phyloP scores from a whole-genome alignment of 2,888 invertebrate genomes.

The Boloria selene region DNA sequence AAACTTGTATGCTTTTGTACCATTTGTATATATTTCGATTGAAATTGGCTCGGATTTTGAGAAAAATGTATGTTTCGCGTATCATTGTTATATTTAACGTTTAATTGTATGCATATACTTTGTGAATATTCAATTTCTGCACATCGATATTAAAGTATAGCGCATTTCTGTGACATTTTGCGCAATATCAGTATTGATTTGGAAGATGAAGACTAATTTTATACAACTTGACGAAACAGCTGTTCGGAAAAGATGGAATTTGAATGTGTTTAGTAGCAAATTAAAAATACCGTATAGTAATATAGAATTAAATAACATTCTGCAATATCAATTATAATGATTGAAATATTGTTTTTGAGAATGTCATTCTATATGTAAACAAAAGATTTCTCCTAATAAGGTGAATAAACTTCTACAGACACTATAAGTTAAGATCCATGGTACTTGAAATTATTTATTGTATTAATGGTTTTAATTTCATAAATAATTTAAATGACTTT shows the following conservation, averaged over 20 bases:
- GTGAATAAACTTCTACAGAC: neutral
- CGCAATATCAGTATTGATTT: slow-evolving; percentile 80
- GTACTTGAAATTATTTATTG: neutral
- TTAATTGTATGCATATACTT: slow-evolving; percentile 67
- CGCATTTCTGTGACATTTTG: slow-evolving; percentile 77
- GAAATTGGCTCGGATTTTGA: slow-evolving; percentile 5
- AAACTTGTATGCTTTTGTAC: slow-evolving; percentile 20
- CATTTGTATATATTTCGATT: slow-evolving; percentile 21
- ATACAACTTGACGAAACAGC: slow-evolving; percentile 74
- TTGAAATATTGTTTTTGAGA: slow-evolving; percentile 17
- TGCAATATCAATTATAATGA: slow-evolving; percentile 5
- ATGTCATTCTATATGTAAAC: slow-evolving; percentile 26
- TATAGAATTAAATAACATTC: neutral
- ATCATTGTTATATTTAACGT: slow-evolving; percentile 63
- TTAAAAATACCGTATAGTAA: slow-evolving; percentile 30
- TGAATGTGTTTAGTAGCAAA: slow-evolving; percentile 44
- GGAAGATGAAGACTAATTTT: slow-evolving; percentile 71
- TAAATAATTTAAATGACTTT: no score
- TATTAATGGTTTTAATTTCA: no score
- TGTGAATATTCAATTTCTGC: slow-evolving; percentile 45
- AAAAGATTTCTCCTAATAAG: slow-evolving; percentile 9
- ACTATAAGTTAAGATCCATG: neutral
- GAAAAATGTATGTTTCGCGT: slow-evolving; percentile 45
- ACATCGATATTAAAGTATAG: slow-evolving; percentile 48
- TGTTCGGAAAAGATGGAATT: slow-evolving; percentile 60